phyloP scores from a whole-genome alignment of 1,140 invertebrate genomes.

The Odontomachus brunneus region DNA sequence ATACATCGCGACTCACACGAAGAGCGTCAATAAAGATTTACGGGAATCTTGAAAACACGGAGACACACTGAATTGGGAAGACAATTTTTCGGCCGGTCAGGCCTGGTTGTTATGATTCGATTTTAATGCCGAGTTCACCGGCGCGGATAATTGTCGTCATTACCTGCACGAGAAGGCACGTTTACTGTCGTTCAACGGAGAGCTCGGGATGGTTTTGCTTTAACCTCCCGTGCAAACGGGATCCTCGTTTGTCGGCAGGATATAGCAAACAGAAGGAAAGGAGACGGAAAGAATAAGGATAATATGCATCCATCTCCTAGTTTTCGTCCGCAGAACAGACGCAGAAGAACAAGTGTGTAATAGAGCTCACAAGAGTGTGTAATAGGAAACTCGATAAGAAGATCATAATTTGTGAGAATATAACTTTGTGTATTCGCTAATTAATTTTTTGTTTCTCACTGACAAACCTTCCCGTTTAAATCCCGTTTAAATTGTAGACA shows the following conservation, averaged over 20 bases:
- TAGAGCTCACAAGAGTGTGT: not conserved
- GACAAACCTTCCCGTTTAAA: not conserved
- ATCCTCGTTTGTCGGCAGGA: constrained; percentile 76
- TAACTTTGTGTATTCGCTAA: not conserved
- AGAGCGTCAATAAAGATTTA: constrained; percentile 44
- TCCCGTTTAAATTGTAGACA: not conserved
- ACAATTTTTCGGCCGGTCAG: constrained; percentile 38
- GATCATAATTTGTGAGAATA: not conserved
- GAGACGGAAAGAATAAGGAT: constrained; percentile 4
- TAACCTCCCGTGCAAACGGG: constrained; percentile 78
- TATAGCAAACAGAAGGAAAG: not conserved
- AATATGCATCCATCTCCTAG: constrained; percentile 14
- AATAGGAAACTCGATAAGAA: not conserved
- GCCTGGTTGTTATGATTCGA: constrained; percentile 74
- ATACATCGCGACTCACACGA: not conserved
- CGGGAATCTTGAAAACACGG: constrained; percentile 1
- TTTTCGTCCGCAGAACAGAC: constrained; percentile 30
- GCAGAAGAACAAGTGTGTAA: not conserved
- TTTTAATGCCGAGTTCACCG: constrained; percentile 80
- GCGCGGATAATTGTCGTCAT: constrained; percentile 81
- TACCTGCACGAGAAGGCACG: constrained; percentile 81
- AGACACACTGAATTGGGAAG: constrained; percentile 13
- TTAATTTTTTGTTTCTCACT: not conserved
- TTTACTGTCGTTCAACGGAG: constrained; percentile 77
- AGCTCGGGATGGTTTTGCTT: constrained; percentile 74